These are phyloP conservation scores for Lindbergichthys nudifrons DNA, from an alignment of 2,797 vertebrate species.

Conservation along the genomic window DNA sequence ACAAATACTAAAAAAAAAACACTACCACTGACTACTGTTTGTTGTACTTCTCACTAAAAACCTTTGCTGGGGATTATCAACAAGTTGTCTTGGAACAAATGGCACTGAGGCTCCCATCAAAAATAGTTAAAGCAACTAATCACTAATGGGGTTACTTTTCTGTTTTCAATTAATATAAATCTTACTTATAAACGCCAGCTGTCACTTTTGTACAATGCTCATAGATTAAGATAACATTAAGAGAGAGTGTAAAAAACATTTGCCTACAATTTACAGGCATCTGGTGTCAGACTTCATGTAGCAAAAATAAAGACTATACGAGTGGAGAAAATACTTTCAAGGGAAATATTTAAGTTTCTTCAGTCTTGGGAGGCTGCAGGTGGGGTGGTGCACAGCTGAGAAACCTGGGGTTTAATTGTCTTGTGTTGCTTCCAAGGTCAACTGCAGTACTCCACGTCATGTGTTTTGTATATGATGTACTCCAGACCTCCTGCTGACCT, in stretches of 20 bases:
- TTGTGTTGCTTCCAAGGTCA: constrained; percentile 28
- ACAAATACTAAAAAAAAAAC: too few species aligned
- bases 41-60: too few species aligned
- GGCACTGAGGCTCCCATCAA: too few species aligned
- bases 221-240: too few species aligned
- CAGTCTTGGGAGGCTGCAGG: neutral
- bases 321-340: neutral
- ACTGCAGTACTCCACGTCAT: neutral
- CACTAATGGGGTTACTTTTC: too few species aligned
- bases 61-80: too few species aligned
- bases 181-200: too few species aligned
- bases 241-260: neutral
- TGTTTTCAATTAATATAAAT: too few species aligned
- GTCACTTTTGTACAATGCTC: too few species aligned
- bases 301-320: neutral
- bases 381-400: constrained; percentile 2
- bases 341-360: neutral
- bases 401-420: constrained; percentile 19
- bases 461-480: constrained; percentile 12
- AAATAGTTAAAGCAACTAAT: too few species aligned
- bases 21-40: too few species aligned
- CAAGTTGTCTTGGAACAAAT: too few species aligned
- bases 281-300: neutral
- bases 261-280: constrained; percentile 2
- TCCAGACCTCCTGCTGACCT: neutral